Base-by-base conservation (phyloP, 2,797 vertebrate genomes). In the Sphaeramia orbicularis region DNA sequence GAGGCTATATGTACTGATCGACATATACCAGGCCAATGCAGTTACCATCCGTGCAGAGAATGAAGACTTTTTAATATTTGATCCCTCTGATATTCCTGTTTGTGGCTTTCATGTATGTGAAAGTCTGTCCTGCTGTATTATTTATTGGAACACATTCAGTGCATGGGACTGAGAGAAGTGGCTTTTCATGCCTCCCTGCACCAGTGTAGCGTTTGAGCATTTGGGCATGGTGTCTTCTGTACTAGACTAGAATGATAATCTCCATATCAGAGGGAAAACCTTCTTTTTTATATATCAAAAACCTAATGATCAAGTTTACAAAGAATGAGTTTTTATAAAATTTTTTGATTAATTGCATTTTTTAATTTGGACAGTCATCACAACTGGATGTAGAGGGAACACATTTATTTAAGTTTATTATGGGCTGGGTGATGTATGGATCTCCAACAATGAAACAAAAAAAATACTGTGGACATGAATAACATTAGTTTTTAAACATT, bases 81-180 rank as follows among this genome's bases (percentile, higher is more conserved):
- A 92, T 87, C 61, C 45, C 36, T 66, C 56, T 47, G 8, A 70
- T 84, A 78, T 77, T 82, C 68, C 79, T 41, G 51, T 84, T 78
- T 73, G 55, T 70, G 83, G 75, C 70, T 58, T 84, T 70, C 80
- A 83, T 89, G 86, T 86, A 80, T 85, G 78, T 84, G 68, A 52
- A 74, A 71, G 74, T 76, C 76, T 86, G 72, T 80, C 77, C 21
- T 83, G 32, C 42, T 91, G 63, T 71, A 88, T 92, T 86, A 91
- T 90, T 92, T 54, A 91, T 78, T 18, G 16, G 43, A 80, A 69
- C 66, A 74, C 66, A n/a, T 84, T 75, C 55, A 51, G 78, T 55
- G 70, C 64, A 67, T 67, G 76, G 57, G 52, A 41, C 54, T 51
- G 69, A 76, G 70, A 81, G 70, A 74, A 74, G 67, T 35, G 56